Evolutionary conservation across 2,888 invertebrate genomes (phyloP).

Genomic region (Phragmatobia fuliginosa): DNA sequence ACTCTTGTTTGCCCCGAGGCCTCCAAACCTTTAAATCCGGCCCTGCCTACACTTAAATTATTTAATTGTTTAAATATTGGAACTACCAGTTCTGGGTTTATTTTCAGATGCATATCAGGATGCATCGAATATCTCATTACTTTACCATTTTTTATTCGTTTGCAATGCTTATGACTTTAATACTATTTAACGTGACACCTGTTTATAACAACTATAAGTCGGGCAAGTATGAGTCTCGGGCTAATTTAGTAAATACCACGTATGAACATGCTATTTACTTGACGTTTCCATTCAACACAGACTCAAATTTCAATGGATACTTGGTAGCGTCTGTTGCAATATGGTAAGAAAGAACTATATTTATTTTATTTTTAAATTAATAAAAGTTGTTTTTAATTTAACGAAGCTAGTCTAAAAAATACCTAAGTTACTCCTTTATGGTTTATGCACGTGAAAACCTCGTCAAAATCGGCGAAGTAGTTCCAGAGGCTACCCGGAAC

Average conservation of each 20-base stretch:
- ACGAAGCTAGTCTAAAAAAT: too few relatives aligned
- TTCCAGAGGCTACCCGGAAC: too few relatives aligned
- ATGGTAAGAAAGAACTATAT: slow-evolving; percentile 34
- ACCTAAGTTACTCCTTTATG: too few relatives aligned
- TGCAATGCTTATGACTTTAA: slow-evolving; percentile 17
- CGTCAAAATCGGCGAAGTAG: too few relatives aligned
- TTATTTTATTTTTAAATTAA: not conserved
- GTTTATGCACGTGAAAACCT: too few relatives aligned
- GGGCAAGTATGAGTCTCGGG: slow-evolving; percentile 19
- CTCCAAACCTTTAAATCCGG: too few relatives aligned
- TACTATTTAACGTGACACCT: slow-evolving; percentile 36
- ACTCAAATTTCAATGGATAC: slow-evolving; percentile 33
- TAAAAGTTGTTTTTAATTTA: too few relatives aligned
- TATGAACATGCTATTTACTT: slow-evolving; percentile 49
- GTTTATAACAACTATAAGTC: slow-evolving; percentile 30
- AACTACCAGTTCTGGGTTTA: not conserved
- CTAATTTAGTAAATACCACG: slow-evolving; percentile 31
- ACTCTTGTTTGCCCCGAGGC: too few relatives aligned
- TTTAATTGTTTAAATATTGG: too few relatives aligned
- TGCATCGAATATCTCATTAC: slow-evolving; percentile 42
- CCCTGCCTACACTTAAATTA: too few relatives aligned
- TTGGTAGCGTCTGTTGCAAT: slow-evolving; percentile 27
- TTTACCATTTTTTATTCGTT: slow-evolving; percentile 31
- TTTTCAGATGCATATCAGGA: slow-evolving; percentile 49
- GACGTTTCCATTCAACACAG: slow-evolving; percentile 37